Evolutionary conservation across 2,888 invertebrate genomes (phyloP).

Genomic region (Lasioglossum marginatum): DNA sequence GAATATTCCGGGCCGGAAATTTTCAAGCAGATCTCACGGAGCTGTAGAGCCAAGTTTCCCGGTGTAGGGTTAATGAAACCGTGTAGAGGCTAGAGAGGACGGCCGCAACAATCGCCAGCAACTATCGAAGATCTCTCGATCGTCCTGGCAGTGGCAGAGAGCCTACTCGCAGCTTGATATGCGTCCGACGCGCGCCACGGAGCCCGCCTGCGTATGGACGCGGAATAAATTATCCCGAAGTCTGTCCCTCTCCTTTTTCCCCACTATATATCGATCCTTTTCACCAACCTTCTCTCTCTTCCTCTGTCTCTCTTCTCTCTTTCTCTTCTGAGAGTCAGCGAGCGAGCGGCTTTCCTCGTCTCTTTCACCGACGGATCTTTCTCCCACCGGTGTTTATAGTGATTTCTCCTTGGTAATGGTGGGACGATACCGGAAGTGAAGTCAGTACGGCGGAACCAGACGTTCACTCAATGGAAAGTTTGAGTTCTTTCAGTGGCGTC

Average conservation of each 20-base stretch:
- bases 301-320: conserved; percentile 19
- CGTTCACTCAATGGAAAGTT: conserved; percentile 84
- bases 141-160: conserved; percentile 45
- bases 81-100: conserved; percentile 13
- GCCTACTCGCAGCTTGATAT: conserved; percentile 66
- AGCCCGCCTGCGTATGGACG: conserved; percentile 76
- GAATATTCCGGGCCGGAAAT: conserved; percentile 1
- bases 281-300: background rate
- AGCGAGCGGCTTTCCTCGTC: conserved; percentile 2
- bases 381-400: conserved; percentile 63
- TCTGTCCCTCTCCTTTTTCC: conserved; percentile 51
- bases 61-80: conserved; percentile 12
- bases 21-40: background rate
- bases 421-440: conserved; percentile 82
- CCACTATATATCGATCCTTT: conserved; percentile 7
- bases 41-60: background rate
- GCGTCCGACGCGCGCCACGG: conserved; percentile 73
- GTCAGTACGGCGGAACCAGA: conserved; percentile 83
- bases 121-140: conserved; percentile 53
- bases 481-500: conserved; percentile 78
- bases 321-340: background rate
- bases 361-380: conserved; percentile 38
- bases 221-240: conserved; percentile 80
- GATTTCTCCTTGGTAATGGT: conserved; percentile 70
- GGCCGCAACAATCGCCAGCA: conserved; percentile 37